A percentile compares a stretch with the other conserved stretches of the same genome.
phyloP scores from a whole-genome alignment of 2,797 vertebrate genomes.

The Falco peregrinus region DNA sequence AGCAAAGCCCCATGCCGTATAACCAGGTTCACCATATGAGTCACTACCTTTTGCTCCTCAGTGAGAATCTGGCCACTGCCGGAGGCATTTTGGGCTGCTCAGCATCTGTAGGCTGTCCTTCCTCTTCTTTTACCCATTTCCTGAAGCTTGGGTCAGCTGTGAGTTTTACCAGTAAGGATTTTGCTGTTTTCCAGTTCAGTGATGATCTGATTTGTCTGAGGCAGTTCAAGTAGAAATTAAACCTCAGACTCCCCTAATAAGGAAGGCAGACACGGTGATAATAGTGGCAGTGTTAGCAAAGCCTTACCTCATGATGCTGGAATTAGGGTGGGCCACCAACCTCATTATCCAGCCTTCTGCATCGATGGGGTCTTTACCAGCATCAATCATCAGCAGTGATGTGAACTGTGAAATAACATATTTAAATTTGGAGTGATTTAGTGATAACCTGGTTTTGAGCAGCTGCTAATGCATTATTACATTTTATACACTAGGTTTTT shows the following conservation, averaged over 20 bases:
- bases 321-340: slow-evolving; percentile 73
- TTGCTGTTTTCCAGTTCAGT: not conserved
- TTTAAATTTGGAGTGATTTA: not conserved
- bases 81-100: not conserved
- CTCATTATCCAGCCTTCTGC: slow-evolving; percentile 44
- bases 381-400: slow-evolving; percentile 62
- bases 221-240: not conserved
- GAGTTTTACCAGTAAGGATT: not conserved
- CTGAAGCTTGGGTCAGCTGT: not conserved
- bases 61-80: not conserved
- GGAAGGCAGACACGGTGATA: not conserved
- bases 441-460: not conserved
- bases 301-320: slow-evolving; percentile 68
- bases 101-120: not conserved
- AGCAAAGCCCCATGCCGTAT: not conserved
- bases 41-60: not conserved
- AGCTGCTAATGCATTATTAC: not conserved
- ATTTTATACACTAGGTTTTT: not conserved
- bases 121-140: not conserved
- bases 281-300: not conserved
- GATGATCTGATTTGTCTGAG: not conserved
- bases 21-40: not conserved
- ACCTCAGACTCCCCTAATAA: slow-evolving; percentile 4
- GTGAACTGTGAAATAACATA: slow-evolving; percentile 57
- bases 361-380: slow-evolving; percentile 51